A percentile compares a stretch with the other conserved stretches of the same genome.
Evolutionary conservation across 2,888 invertebrate species (phyloP).

Genomic region (Oscheius sp.): DNA sequence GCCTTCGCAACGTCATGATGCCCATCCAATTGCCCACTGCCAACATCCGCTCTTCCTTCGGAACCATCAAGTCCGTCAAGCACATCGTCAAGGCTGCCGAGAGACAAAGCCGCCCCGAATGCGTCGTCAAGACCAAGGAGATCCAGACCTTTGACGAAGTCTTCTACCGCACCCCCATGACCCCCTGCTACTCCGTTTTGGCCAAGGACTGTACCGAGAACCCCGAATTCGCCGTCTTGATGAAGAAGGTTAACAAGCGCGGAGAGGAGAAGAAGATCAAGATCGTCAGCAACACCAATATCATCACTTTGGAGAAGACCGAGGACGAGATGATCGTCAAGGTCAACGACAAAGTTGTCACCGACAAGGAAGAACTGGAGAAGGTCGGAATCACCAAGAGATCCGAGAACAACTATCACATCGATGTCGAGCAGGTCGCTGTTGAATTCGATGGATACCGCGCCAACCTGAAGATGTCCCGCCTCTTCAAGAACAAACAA

Average conservation of each 20-base stretch:
- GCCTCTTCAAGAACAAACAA: constrained; percentile 57
- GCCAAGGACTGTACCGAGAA: constrained; percentile 74
- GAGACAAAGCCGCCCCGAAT: constrained; percentile 42
- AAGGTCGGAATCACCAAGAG: constrained; percentile 36
- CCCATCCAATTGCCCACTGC: constrained; percentile 48
- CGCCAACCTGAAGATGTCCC: constrained; percentile 59
- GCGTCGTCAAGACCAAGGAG: constrained; percentile 49
- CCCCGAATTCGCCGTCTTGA: constrained; percentile 73
- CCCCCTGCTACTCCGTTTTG: constrained; percentile 74
- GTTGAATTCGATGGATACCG: constrained; percentile 64
- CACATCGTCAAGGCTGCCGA: constrained; percentile 42
- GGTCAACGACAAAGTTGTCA: constrained; percentile 57
- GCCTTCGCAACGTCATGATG: constrained; percentile 40
- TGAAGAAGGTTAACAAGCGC: constrained; percentile 63
- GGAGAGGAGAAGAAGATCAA: constrained; percentile 64
- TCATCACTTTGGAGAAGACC: constrained; percentile 46
- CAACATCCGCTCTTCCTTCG: constrained; percentile 46
- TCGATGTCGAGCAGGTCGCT: constrained; percentile 47
- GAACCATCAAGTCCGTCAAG: constrained; percentile 36
- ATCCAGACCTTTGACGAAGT: constrained; percentile 71
- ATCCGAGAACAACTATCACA: constrained; percentile 29
- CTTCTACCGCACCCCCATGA: constrained; percentile 64
- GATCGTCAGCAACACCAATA: constrained; percentile 53
- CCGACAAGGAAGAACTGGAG: constrained; percentile 46
- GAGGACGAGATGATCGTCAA: constrained; percentile 42